Conservation (phyloP, 1,140 invertebrate genomes). For the Proales similis region DNA sequence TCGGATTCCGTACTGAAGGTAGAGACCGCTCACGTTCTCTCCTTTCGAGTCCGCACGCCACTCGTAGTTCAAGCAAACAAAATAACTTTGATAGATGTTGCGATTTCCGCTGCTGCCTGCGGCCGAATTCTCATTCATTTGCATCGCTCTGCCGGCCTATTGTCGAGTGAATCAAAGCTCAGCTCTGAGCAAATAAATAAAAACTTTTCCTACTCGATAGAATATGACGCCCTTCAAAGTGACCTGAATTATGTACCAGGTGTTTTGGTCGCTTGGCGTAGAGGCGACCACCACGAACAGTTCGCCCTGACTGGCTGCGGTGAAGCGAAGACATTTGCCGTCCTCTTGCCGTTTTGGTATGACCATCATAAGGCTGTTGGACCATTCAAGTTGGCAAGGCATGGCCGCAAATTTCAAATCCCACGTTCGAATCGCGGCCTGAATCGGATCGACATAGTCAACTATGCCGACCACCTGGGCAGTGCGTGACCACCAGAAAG, state of each 20-base stretch:
- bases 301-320: conserved; percentile 20
- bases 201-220: conserved; percentile 1
- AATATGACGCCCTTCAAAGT: conserved; percentile 28
- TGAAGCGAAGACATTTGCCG: conserved; percentile 25
- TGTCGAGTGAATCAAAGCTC: neutral
- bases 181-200: neutral
- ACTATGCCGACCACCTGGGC: conserved; percentile 21
- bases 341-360: neutral
- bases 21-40: neutral
- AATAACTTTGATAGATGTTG: conserved; percentile 33
- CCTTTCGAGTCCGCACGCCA: neutral
- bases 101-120: conserved; percentile 25
- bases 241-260: conserved; percentile 36
- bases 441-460: conserved; percentile 26
- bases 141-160: neutral
- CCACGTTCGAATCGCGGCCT: conserved; percentile 14
- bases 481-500: too few species aligned
- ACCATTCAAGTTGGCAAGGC: conserved; percentile 33
- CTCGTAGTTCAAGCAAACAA: conserved; percentile 31
- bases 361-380: conserved; percentile 33
- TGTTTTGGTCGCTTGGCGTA: conserved; percentile 30
- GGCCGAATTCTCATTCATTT: conserved; percentile 26
- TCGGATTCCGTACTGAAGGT: conserved; percentile 32
- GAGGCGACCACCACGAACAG: conserved; percentile 26
- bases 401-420: conserved; percentile 25